Base-by-base conservation (phyloP, 2,113 vertebrate genomes). In the Brachypteracias leptosomus region DNA sequence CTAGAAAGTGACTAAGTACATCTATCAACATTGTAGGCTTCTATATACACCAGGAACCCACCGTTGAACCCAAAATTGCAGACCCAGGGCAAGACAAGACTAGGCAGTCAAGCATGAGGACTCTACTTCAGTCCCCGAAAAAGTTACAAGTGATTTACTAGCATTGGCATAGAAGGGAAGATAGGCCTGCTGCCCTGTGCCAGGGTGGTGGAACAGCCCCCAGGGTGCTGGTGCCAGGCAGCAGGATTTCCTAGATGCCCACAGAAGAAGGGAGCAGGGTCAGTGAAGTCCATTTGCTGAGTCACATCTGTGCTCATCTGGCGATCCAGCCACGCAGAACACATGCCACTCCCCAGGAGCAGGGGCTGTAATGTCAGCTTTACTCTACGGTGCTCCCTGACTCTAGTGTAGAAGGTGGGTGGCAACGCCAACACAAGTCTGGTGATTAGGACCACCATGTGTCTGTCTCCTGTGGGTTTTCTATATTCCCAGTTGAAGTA, bases 181-280 rank as follows among this genome's bases (percentile, higher is more conserved):
- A 35, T 16, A 84, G 19, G 13, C 26, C 6, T 0, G 0, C 38
- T 40, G 28, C 3, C 16, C 28, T 31, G 14, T 0, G 2, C 14
- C 16, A 13, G 35, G 31, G 52, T 0, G 0, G 17, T 9, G 8
- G 11, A 12, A 11, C 29, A 57, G 49, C 20, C 26, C 2, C 0
- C 2, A 18, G 47, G 33, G 26, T 40, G 67, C 36, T 66, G 16
- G 17, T 14, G 73, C 71, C 46, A 57, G 57, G 57, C 47, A 67
- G 31, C 0, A 2, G 42, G 22, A 16, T n/a, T 70, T 86, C 49
- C 44, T 19, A 33, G 36, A 33, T 15, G 3, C 31, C 24, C 36
- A 70, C 22, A 38, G 42, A 54, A 54, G 36, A 58, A 80, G 13
- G n/a, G 16, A 84, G 73, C 3, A 51, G 10, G 9, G 15, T 59